phyloP scores from a whole-genome alignment of 2,113 vertebrate species.

The Sitta europaea region DNA sequence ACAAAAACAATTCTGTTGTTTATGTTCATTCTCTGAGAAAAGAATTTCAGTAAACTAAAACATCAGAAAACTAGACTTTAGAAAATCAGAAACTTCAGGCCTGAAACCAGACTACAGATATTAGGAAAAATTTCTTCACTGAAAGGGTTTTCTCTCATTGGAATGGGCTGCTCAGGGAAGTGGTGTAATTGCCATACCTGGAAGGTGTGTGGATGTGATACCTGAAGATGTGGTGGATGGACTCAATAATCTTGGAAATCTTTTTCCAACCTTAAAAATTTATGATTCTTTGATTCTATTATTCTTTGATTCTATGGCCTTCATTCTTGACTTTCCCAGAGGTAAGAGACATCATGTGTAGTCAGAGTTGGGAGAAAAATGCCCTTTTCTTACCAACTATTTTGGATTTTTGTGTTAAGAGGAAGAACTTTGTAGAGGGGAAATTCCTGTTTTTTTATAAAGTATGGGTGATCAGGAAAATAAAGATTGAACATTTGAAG shows the following conservation, averaged over 20 bases:
- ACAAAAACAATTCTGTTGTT: too few species aligned
- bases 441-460: not conserved
- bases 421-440: not conserved
- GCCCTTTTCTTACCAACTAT: fast-evolving
- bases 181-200: not conserved
- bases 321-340: not conserved
- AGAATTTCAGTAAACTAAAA: too few species aligned
- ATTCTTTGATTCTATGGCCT: not conserved
- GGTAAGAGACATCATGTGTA: not conserved
- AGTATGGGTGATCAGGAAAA: not conserved
- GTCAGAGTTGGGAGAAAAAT: not conserved
- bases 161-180: not conserved
- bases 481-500: not conserved
- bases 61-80: too few species aligned
- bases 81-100: too few species aligned
- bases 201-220: not conserved
- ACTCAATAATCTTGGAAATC: not conserved
- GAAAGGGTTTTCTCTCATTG: not conserved
- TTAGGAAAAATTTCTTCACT: not conserved
- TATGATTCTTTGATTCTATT: not conserved
- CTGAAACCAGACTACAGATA: too few species aligned
- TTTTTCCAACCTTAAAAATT: not conserved
- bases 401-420: not conserved
- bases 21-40: too few species aligned
- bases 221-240: not conserved